Conservation (phyloP, 2,113 vertebrate genomes). For the Dolichallabes microphthalmus region DNA sequence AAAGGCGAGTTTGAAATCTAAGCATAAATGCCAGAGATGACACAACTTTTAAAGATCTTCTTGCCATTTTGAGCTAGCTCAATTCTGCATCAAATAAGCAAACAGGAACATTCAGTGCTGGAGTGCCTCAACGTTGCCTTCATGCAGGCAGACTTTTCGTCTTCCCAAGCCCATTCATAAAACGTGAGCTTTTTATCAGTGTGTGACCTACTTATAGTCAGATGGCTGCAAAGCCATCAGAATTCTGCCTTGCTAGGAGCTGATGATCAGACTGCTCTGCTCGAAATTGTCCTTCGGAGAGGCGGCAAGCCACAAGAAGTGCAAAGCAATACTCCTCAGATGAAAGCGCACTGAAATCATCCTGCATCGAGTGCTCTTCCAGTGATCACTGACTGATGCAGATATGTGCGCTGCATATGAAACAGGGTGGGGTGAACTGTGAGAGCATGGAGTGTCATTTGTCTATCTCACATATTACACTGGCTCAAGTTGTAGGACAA, state of each 20-base stretch:
- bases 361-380: constrained; percentile 33
- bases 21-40: background rate
- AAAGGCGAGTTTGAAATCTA: background rate
- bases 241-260: constrained; percentile 25
- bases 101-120: constrained; percentile 27
- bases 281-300: constrained; percentile 36
- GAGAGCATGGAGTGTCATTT: background rate
- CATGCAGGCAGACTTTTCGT: constrained; percentile 16
- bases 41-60: background rate
- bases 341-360: constrained; percentile 31
- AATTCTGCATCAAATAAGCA: background rate
- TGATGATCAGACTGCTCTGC: constrained; percentile 37
- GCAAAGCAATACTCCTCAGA: constrained; percentile 20
- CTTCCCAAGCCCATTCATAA: constrained; percentile 41
- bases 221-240: constrained; percentile 35
- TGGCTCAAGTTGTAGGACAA: background rate
- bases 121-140: constrained; percentile 27
- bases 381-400: constrained; percentile 7
- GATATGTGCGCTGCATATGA: constrained; percentile 20
- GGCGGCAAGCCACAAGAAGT: constrained; percentile 1
- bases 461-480: background rate
- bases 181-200: constrained; percentile 8
- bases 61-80: constrained; percentile 2
- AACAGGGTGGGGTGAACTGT: constrained; percentile 2
- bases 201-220: constrained; percentile 53